Conservation (phyloP, 30 jellyfish, hydroid and myxozoan species). For the Catostylus mosaicus region DNA sequence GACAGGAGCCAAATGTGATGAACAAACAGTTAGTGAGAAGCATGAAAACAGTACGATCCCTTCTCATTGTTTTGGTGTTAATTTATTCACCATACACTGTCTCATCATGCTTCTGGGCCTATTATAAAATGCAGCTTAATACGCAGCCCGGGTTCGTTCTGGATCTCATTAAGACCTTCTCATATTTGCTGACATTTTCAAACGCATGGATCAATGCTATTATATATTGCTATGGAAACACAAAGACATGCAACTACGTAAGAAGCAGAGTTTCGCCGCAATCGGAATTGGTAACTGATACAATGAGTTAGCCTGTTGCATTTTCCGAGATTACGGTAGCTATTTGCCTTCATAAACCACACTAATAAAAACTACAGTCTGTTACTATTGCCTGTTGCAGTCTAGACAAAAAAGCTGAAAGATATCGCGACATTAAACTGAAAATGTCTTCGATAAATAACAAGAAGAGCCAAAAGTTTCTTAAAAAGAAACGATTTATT, state of each 20-base stretch:
- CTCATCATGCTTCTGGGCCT: constrained; percentile 25
- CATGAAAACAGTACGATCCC: constrained; percentile 16
- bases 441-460: too few species aligned
- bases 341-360: too few species aligned
- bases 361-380: too few species aligned
- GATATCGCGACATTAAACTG: too few species aligned
- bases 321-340: too few species aligned
- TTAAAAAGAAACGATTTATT: too few species aligned
- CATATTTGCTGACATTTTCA: constrained; percentile 16
- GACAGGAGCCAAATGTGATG: neutral
- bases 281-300: too few species aligned
- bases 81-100: constrained; percentile 18
- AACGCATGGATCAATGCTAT: constrained; percentile 21
- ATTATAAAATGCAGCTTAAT: neutral
- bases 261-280: too few species aligned
- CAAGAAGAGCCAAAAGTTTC: too few species aligned
- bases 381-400: too few species aligned
- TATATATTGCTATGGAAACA: constrained; percentile 25
- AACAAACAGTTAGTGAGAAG: constrained; percentile 4
- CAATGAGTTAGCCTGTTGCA: too few species aligned
- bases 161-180: neutral
- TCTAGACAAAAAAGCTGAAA: too few species aligned
- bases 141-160: constrained; percentile 7
- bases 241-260: neutral
- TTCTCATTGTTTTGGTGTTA: neutral